phyloP scores from a whole-genome alignment of 2,797 vertebrate genomes.

The Labroides dimidiatus region DNA sequence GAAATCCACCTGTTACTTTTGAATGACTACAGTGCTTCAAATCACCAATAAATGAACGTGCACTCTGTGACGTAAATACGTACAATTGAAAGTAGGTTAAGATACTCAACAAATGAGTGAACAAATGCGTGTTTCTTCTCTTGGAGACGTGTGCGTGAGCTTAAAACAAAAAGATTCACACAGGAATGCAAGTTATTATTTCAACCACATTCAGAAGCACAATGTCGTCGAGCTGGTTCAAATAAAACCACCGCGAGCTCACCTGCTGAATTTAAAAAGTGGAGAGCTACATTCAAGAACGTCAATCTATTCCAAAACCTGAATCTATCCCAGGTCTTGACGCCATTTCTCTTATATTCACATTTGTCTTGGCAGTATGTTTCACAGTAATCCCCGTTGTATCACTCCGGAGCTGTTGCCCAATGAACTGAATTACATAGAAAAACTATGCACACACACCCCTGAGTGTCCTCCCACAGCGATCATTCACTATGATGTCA shows the following conservation, averaged over 20 bases:
- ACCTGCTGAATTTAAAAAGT: neutral
- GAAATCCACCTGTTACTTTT: conserved; percentile 50
- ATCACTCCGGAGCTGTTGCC: conserved; percentile 6
- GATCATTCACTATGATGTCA: conserved; percentile 8
- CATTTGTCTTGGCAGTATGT: neutral
- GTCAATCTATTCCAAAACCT: neutral
- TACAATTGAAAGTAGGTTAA: neutral
- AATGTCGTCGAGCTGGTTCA: conserved; percentile 3
- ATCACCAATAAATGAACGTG: neutral
- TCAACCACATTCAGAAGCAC: neutral
- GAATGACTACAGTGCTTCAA: neutral
- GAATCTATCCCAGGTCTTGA: neutral
- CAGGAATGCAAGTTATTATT: neutral
- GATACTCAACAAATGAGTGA: neutral
- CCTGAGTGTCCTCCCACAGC: conserved; percentile 10
- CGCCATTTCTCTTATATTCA: neutral
- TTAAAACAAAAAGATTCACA: neutral
- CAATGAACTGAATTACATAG: conserved; percentile 1
- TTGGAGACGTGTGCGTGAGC: neutral
- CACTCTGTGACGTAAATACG: neutral
- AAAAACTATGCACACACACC: conserved; percentile 17
- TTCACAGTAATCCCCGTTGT: neutral
- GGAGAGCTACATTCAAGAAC: neutral
- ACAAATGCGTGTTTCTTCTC: too few relatives aligned
- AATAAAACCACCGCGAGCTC: neutral